These are phyloP conservation scores for Ammodytes marinus DNA, from an alignment of 2,113 vertebrate genomes.

Conservation along the genomic window DNA sequence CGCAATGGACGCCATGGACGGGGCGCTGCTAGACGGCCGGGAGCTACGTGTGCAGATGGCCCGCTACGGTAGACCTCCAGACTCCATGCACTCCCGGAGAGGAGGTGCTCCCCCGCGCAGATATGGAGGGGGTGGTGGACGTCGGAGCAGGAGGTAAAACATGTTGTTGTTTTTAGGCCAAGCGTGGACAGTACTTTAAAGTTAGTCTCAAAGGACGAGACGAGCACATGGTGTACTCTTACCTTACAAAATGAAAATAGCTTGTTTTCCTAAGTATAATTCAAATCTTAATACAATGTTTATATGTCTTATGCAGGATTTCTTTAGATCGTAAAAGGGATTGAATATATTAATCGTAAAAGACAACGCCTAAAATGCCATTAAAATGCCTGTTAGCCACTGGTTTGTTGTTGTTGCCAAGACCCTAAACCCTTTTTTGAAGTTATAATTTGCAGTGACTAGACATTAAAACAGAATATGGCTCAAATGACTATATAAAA, in stretches of 20 bases:
- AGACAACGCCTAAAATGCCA: too few relatives aligned
- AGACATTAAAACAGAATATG: too few relatives aligned
- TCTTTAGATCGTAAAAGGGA: too few relatives aligned
- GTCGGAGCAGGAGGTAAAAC: slow-evolving; percentile 83
- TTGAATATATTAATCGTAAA: too few relatives aligned
- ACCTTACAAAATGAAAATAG: not conserved
- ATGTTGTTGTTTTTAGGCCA: not conserved
- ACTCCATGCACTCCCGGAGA: slow-evolving; percentile 93
- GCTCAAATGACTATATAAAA: too few relatives aligned
- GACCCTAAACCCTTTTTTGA: too few relatives aligned
- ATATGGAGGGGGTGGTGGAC: slow-evolving; percentile 81
- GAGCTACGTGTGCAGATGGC: slow-evolving; percentile 98
- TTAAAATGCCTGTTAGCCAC: too few relatives aligned
- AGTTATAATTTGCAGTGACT: too few relatives aligned
- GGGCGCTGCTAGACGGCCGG: slow-evolving; percentile 93
- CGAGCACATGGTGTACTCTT: slow-evolving; percentile 16
- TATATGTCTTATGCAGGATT: too few relatives aligned
- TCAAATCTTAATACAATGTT: too few relatives aligned
- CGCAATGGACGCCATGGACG: slow-evolving; percentile 98
- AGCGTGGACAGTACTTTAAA: not conserved
- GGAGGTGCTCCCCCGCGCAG: slow-evolving; percentile 90
- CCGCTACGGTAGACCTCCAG: slow-evolving; percentile 94
- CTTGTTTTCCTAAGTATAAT: not conserved
- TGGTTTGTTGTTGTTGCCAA: too few relatives aligned
- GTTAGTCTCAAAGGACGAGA: not conserved